Conservation (phyloP, 2,113 vertebrate species). For the Anolis sagrei region DNA sequence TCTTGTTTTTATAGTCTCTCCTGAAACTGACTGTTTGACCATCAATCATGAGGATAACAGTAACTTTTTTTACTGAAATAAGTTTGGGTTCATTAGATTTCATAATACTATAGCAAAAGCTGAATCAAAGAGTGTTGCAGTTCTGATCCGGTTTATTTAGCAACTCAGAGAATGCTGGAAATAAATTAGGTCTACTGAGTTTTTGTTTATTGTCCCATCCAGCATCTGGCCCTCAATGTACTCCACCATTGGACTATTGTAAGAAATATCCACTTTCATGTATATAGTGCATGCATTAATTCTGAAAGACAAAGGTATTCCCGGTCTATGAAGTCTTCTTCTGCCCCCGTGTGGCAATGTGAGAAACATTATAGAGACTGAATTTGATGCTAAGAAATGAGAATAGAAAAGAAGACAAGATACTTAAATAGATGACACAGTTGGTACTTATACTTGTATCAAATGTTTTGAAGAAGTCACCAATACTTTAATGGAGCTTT, state of each 20-base stretch:
- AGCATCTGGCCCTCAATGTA: background rate
- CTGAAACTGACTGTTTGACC: background rate
- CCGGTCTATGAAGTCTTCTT: background rate
- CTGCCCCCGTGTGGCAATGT: constrained; percentile 21
- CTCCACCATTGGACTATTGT: background rate
- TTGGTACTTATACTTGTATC: background rate
- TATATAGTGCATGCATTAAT: background rate
- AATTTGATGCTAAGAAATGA: background rate
- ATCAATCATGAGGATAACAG: no score
- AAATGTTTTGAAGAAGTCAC: background rate
- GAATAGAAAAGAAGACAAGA: background rate
- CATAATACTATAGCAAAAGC: background rate
- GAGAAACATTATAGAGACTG: background rate
- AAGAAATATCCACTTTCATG: background rate
- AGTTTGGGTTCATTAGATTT: background rate
- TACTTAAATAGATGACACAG: background rate
- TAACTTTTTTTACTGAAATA: background rate
- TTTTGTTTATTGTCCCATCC: background rate
- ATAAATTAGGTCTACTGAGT: background rate
- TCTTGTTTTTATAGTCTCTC: no score
- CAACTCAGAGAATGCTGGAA: background rate
- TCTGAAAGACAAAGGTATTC: background rate
- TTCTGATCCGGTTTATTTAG: background rate
- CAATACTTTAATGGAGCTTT: background rate
- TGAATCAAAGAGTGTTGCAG: background rate